Evolutionary conservation across 2,113 vertebrate genomes (phyloP).

Genomic region (Austrofundulus limnaeus): DNA sequence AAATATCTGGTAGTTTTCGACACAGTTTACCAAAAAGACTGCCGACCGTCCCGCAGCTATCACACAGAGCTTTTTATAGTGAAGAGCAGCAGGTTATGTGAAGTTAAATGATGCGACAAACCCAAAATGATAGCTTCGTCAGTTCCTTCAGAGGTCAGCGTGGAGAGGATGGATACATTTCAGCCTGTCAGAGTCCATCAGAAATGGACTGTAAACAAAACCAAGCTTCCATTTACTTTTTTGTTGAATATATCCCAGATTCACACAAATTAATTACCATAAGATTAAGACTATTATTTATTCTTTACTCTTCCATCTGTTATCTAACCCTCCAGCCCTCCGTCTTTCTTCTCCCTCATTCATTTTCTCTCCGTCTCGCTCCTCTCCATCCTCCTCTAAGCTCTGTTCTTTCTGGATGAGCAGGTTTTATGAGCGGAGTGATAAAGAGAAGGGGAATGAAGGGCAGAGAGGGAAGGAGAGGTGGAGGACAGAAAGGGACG

Average conservation of each 20-base stretch:
- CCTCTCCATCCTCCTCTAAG: slow-evolving; percentile 59
- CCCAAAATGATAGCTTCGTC: slow-evolving; percentile 7
- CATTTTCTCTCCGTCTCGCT: slow-evolving; percentile 35
- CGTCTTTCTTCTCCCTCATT: slow-evolving; percentile 37
- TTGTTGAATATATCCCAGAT: neutral
- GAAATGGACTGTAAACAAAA: slow-evolving; percentile 12
- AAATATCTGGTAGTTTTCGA: neutral
- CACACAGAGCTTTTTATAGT: slow-evolving; percentile 7
- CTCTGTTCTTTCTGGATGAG: slow-evolving; percentile 76
- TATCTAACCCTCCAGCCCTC: slow-evolving; percentile 22
- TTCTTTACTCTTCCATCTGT: neutral
- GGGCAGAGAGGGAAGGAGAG: slow-evolving; percentile 74
- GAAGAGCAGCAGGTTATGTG: slow-evolving; percentile 16
- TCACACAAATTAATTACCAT: neutral
- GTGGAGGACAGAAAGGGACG: slow-evolving; percentile 63
- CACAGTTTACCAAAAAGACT: neutral
- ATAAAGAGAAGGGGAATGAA: slow-evolving; percentile 75
- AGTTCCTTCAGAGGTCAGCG: slow-evolving; percentile 4
- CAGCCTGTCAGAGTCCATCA: slow-evolving; percentile 4
- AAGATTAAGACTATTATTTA: neutral
- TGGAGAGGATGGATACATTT: neutral
- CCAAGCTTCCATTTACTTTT: neutral
- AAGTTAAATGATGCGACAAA: slow-evolving; percentile 36
- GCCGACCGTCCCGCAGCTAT: slow-evolving; percentile 11
- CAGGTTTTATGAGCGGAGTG: slow-evolving; percentile 73